Conservation (phyloP, 2,113 vertebrate genomes). For the Microcebus jonahi region DNA sequence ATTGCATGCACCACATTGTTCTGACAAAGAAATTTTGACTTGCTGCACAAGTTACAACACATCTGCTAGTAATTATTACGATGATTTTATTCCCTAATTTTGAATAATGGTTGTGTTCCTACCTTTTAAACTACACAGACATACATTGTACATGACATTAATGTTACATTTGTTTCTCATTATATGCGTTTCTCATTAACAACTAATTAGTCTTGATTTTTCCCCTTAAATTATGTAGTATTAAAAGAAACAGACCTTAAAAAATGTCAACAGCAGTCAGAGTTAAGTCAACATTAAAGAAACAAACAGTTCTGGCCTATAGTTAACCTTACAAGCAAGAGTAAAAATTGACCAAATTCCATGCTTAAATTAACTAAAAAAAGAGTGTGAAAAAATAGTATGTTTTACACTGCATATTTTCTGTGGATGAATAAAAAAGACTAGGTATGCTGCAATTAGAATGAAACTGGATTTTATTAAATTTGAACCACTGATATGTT, state of each 20-base stretch:
- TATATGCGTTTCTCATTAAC: slow-evolving; percentile 91
- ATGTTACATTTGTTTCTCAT: slow-evolving; percentile 89
- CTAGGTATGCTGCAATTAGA: background rate
- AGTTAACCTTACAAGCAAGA: slow-evolving; percentile 88
- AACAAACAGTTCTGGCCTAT: slow-evolving; percentile 85
- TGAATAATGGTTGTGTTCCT: slow-evolving; percentile 68
- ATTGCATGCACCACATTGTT: slow-evolving; percentile 78
- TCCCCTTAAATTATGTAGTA: slow-evolving; percentile 85
- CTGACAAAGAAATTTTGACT: slow-evolving; percentile 81
- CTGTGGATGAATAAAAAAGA: background rate
- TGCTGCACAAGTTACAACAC: slow-evolving; percentile 68
- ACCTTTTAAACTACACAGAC: slow-evolving; percentile 59
- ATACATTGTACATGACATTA: slow-evolving; percentile 85
- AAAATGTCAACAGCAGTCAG: slow-evolving; percentile 81
- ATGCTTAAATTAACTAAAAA: slow-evolving; percentile 75
- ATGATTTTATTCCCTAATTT: slow-evolving; percentile 83
- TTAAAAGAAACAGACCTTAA: slow-evolving; percentile 84
- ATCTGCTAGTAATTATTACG: slow-evolving; percentile 87
- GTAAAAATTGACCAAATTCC: slow-evolving; percentile 84
- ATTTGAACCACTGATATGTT: background rate
- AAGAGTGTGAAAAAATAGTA: slow-evolving; percentile 31
- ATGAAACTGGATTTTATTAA: background rate
- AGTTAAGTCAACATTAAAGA: slow-evolving; percentile 85
- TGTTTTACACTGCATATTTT: background rate
- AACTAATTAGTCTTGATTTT: slow-evolving; percentile 88